A percentile compares a stretch with the other conserved stretches of the same genome.
These are phyloP conservation scores for Danaus plexippus DNA, from an alignment of 1,140 invertebrate genomes.

Conservation along the genomic window DNA sequence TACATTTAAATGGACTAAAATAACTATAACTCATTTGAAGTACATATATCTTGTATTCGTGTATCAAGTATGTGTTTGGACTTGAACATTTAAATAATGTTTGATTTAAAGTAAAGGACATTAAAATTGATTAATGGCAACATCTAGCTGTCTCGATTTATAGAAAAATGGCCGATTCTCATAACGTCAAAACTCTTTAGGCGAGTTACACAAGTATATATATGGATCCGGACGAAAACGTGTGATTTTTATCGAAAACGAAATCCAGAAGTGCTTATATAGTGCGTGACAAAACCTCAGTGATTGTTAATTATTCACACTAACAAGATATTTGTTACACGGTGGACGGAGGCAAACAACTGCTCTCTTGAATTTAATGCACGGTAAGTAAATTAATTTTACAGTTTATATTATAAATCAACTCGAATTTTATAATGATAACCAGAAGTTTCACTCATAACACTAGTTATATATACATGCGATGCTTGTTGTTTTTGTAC, in stretches of 20 bases:
- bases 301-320: slow-evolving; percentile 24
- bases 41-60: too few relatives aligned
- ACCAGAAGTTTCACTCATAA: neutral
- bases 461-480: slow-evolving; percentile 11
- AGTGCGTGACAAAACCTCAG: slow-evolving; percentile 32
- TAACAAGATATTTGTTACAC: slow-evolving; percentile 26
- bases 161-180: slow-evolving; percentile 62
- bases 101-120: too few relatives aligned
- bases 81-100: too few relatives aligned
- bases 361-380: slow-evolving; percentile 47
- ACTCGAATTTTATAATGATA: too few relatives aligned
- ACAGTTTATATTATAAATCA: neutral
- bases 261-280: slow-evolving; percentile 26
- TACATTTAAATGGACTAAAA: too few relatives aligned
- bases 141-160: slow-evolving; percentile 20
- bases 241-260: slow-evolving; percentile 39
- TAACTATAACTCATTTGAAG: too few relatives aligned
- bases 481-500: neutral
- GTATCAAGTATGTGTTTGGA: too few relatives aligned
- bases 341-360: slow-evolving; percentile 32
- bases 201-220: slow-evolving; percentile 28
- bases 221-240: slow-evolving; percentile 29
- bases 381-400: slow-evolving; percentile 42
- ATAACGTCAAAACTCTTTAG: slow-evolving; percentile 59
- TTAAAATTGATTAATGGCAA: slow-evolving; percentile 29